Conservation (phyloP, 2,888 invertebrate species). For the Yponomeuta malinellus region DNA sequence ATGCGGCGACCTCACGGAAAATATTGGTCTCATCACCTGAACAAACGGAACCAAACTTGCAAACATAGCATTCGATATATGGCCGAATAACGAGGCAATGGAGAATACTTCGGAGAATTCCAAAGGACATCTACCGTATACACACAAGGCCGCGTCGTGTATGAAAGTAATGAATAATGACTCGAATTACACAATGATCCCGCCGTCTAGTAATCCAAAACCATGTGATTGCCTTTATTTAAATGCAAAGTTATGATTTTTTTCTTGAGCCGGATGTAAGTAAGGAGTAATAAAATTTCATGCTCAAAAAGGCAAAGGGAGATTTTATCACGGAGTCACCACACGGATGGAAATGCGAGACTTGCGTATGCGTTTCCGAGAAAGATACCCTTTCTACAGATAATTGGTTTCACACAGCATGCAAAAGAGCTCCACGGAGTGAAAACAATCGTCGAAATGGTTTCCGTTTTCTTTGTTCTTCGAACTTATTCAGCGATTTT, state of each 20-base stretch:
- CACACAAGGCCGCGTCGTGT: neutral
- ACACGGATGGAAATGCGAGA: conserved; percentile 3
- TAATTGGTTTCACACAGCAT: conserved; percentile 14
- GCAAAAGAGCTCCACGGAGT: neutral
- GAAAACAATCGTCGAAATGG: conserved; percentile 13
- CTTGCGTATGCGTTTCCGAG: conserved; percentile 9
- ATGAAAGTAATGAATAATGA: neutral
- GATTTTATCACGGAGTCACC: neutral
- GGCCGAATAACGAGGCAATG: neutral
- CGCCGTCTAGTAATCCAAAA: conserved; percentile 34
- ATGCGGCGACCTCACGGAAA: conserved; percentile 20
- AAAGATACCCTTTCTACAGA: conserved; percentile 14
- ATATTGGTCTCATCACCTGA: conserved; percentile 19
- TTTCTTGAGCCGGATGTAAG: neutral
- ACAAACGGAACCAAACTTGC: conserved; percentile 10
- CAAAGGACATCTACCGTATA: neutral
- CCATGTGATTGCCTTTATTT: conserved; percentile 32
- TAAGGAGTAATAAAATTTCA: neutral
- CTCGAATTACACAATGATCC: neutral
- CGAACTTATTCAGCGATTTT: conserved; percentile 13
- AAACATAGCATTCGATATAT: conserved; percentile 8
- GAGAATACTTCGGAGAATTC: conserved; percentile 4
- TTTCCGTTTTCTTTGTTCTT: conserved; percentile 19
- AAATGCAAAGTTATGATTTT: neutral
- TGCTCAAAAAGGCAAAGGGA: conserved; percentile 2